Evolutionary conservation across 2,888 invertebrate genomes (phyloP).

Genomic region (Ferrisia virgata): DNA sequence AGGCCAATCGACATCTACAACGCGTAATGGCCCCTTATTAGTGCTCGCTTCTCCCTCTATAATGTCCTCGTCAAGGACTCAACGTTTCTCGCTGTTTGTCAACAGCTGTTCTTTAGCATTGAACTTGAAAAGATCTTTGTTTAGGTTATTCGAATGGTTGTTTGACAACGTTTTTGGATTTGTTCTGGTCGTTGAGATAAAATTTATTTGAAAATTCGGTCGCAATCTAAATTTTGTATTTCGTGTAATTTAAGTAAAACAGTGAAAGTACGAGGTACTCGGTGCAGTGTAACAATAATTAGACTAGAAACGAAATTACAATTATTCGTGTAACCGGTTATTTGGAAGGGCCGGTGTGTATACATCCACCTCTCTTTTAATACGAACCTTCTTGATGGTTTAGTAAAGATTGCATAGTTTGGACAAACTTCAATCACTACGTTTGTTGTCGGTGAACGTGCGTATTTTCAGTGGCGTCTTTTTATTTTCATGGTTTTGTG

Average conservation of each 20-base stretch:
- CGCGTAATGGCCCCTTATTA: conserved; percentile 30
- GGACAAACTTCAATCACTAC: conserved; percentile 18
- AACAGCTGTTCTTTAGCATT: conserved; percentile 40
- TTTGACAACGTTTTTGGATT: background rate
- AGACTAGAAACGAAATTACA: conserved; percentile 40
- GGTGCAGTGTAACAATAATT: conserved; percentile 29
- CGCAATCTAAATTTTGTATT: background rate
- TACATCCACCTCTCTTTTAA: conserved; percentile 17
- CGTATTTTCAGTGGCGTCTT: conserved; percentile 12
- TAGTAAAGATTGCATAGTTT: conserved; percentile 19
- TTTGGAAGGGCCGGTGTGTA: conserved; percentile 38
- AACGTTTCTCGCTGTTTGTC: conserved; percentile 35
- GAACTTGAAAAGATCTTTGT: conserved; percentile 38
- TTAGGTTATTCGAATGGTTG: background rate
- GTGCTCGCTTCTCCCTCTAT: conserved; percentile 24
- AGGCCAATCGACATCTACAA: background rate
- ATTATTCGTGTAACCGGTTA: conserved; percentile 40
- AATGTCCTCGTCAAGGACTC: conserved; percentile 29
- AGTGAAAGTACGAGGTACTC: conserved; percentile 24
- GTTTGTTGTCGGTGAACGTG: conserved; percentile 7
- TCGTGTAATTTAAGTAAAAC: background rate
- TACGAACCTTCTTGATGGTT: conserved; percentile 34
- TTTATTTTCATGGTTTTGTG: background rate
- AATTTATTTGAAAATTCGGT: background rate
- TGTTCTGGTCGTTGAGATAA: background rate